Base-by-base conservation (phyloP, 2,797 vertebrate species). In the Lutjanus campechanus region DNA sequence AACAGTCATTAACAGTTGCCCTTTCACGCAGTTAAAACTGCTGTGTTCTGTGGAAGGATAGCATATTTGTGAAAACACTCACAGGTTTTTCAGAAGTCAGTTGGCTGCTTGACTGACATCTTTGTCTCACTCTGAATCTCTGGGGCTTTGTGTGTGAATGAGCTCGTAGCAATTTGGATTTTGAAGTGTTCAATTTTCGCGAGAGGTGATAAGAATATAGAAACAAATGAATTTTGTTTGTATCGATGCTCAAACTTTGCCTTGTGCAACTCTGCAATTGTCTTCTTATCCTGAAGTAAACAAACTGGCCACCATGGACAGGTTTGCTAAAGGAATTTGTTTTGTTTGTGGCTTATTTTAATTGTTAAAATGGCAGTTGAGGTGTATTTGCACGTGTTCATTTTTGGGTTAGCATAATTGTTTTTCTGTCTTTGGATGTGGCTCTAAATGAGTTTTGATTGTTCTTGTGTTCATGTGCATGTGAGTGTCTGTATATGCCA, bases 191-290 rank as follows among this genome's bases (percentile, higher is more conserved):
- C 50, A 40, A 25, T 76, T 1, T 72, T 51, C 3, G 0, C 13
- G 20, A 58, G 56, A 44, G 0, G 13, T 19, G 68, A 79, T 70
- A 58, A 75, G n/a, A 44, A 51, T 73, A 54, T 25, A 43, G 20
- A 60, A 79, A 69, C 17, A 19, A 53, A 70, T 59, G 1, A 12
- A 66, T 60, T 79, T 69, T 58, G 8, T 74, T 69, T 56, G 13
- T 47, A 4, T 51, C 15, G 0, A 46, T 61, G 29, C 17, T 72
- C 13, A 58, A 16, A 49, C 19, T 41, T 53, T n/a, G 5, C 36
- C 15, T 55, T 11, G 17, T 73, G 63, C 41, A 64, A 25, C 25
- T 25, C 3, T 25, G 25, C 25, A 71, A 58, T 62, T 68, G 40
- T 40, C n/a, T 53, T 64, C 15, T 63, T 22, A 58, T 53, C 44